Conservation (phyloP, 2,113 vertebrate species). For the Corythornis madagascariensis region DNA sequence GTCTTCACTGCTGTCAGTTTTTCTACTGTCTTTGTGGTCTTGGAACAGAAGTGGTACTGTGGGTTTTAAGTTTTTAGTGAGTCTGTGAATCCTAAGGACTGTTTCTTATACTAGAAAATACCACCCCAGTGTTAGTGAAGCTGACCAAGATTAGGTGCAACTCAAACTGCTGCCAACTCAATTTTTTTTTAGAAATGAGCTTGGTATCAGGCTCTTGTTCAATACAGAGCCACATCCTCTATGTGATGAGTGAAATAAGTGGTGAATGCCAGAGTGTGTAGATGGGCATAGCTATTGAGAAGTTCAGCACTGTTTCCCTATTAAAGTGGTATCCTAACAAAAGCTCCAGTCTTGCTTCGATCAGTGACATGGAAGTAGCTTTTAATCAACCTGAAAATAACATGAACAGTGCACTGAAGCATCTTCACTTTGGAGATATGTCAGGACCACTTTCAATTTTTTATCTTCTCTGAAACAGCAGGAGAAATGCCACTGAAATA, state of each 20-base stretch:
- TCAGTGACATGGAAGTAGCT: not conserved
- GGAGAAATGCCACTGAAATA: slow-evolving; percentile 75
- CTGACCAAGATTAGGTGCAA: not conserved
- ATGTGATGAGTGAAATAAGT: not conserved
- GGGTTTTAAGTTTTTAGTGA: not conserved
- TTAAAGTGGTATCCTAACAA: not conserved
- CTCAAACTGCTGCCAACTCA: not conserved
- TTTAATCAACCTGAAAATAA: slow-evolving; percentile 76
- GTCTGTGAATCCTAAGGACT: not conserved
- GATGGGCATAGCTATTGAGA: not conserved
- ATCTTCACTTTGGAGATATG: slow-evolving; percentile 63
- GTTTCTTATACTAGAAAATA: not conserved
- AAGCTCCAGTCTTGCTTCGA: not conserved
- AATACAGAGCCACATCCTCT: not conserved
- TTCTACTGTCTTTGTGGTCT: not conserved
- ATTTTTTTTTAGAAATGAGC: not conserved
- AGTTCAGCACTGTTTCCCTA: not conserved
- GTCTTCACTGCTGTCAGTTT: not conserved
- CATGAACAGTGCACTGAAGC: slow-evolving; percentile 42
- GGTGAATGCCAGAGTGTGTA: not conserved
- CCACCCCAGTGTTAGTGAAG: not conserved
- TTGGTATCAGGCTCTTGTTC: not conserved
- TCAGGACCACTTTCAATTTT: slow-evolving; percentile 79
- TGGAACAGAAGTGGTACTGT: not conserved
- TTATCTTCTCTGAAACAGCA: slow-evolving; percentile 76